Base-by-base conservation (phyloP, 1,140 invertebrate genomes). In the Drosophila mojavensis region DNA sequence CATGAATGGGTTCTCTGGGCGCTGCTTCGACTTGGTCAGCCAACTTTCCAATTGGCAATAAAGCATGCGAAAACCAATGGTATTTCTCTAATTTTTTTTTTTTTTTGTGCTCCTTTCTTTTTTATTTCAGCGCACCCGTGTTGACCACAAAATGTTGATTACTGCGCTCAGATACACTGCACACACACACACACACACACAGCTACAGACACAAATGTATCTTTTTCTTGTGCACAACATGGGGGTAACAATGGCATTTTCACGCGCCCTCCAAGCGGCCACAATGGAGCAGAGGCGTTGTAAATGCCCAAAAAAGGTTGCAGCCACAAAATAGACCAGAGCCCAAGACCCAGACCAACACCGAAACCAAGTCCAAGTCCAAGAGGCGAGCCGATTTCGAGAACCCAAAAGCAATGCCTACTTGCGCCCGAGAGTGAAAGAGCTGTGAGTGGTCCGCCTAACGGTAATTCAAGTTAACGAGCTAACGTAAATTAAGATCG, bases 401-500 rank as follows among this genome's bases (percentile, higher is more conserved):
- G 36, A 39, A 13, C 36, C 36, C 36, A 39, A 39, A 39, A 48
- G 51, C 39, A 54, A 51, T 20, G 65, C 36, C 50, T 59, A 58
- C 62, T 61, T 73, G 71, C 41, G 66, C 60, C 64, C 67, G 73
- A 80, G 81, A 70, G 61, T 73, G 66, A 74, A 81, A 77, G 71
- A 68, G 65, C 48, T 60, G 36, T 36, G 45, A 66, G 48, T 65
- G 53, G 48, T 61, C 61, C 70, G 66, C 54, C 76, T 89, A 89
- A 89, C 84, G 84, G 84, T 89, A 84, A 67, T 89, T 90, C 70
- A 70, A 89, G 84, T 79, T 88, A 88, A 88, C 83, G 83, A 89
- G 84, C 84, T 81, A 89, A 89, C 84, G 84, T 88, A 88, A 88
- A 88, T 88, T 88, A 88, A 89, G 84, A 89, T 89, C 84, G 85